Conservation (phyloP, 2,113 vertebrate genomes). For the Ursus arctos region DNA sequence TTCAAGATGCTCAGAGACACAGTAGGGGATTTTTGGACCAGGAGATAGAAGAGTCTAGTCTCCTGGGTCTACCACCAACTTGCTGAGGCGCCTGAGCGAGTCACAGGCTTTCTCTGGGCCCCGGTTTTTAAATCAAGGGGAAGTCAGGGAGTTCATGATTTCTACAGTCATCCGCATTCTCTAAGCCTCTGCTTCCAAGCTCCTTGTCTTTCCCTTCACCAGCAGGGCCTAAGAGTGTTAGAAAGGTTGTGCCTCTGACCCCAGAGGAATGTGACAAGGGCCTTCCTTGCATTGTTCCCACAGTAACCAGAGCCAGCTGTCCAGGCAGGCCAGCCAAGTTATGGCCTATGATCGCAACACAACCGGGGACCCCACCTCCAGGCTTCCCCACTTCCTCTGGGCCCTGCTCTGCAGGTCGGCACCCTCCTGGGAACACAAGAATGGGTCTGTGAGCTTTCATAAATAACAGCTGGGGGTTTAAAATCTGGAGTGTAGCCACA, state of each 20-base stretch:
- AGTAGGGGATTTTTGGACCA: fast-evolving
- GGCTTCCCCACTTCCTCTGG: background rate
- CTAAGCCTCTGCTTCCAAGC: background rate
- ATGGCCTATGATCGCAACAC: background rate
- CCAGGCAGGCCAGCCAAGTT: conserved; percentile 22
- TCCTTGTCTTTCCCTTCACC: background rate
- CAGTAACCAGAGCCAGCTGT: conserved; percentile 77
- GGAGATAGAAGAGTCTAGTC: background rate
- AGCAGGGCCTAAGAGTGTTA: conserved; percentile 24
- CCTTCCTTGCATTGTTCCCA: conserved; percentile 78
- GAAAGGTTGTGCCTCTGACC: conserved; percentile 65
- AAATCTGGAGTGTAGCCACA: background rate
- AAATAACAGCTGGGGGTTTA: background rate
- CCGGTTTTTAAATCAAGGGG: background rate
- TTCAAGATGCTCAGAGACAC: background rate
- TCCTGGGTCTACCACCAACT: background rate
- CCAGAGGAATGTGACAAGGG: conserved; percentile 68
- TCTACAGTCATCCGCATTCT: background rate
- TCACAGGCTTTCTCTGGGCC: background rate
- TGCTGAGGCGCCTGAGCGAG: background rate
- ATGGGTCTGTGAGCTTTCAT: background rate
- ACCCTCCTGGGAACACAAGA: background rate
- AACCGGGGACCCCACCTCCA: background rate
- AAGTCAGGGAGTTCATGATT: background rate
- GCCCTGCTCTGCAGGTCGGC: background rate